Evolutionary conservation across 2,888 invertebrate species (phyloP), one percentile per base, ranked within the genome.

Genomic region (Hyles lineata): DNA sequence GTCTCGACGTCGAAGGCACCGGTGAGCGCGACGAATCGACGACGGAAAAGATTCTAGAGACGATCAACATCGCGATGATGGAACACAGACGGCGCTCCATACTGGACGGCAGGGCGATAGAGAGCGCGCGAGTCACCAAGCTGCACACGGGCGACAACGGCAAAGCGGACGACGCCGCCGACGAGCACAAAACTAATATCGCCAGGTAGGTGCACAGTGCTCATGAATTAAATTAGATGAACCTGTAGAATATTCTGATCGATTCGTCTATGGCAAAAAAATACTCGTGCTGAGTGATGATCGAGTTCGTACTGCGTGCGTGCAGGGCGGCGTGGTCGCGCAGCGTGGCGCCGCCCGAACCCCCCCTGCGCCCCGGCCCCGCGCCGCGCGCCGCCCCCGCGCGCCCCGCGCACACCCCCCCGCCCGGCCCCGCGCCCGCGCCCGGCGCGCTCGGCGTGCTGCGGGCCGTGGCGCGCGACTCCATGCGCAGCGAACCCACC

Each of bases 51-150:
- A 80, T 90, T 23, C 78, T 91, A 60, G 91, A 92, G 75, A 88
- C 90, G 19, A 82, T 91, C 61, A 92, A 91, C 81, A 82, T 87
- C 17, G 90, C 89, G 67, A 77, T 90, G 82, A 70, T 90, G 80
- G 86, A 92, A 79, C 84, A 83, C 72, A 76, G 87, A 50, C 79
- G 83, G 19, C 79, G 84, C 43, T 82, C 85, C 11, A 78, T 80
- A 72, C 78, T 78, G 29, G 79, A 76, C 52, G 73, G 67, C 32
- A 69, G 70, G 21, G 70, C 70, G 62, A 52, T 62, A 61, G 74
- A 23, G 73, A 61, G 29, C 62, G 73, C 67, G 74, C 50, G 62
- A 25, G 71, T 73, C 19, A 70, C 63, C 58, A 55, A 61, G 70
- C 58, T 73, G 60, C 70, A 70, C 62, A 63, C 70, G 43, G 62